Base-by-base conservation (phyloP, 2,113 vertebrate species). In the Leucosticte australis region DNA sequence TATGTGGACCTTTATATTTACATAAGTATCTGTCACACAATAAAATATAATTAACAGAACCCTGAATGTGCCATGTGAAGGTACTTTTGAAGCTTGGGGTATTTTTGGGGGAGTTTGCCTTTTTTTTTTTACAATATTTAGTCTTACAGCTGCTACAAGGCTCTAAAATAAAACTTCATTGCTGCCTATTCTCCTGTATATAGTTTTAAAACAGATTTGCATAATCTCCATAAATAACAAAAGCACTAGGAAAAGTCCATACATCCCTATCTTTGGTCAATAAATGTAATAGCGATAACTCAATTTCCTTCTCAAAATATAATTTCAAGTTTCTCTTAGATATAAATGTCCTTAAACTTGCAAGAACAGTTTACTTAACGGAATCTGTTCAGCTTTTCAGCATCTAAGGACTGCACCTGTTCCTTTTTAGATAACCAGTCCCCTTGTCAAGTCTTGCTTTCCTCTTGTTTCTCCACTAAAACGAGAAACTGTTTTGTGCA, bases 361-460 rank as follows among this genome's bases (percentile, higher is more conserved):
- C 46, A 57, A 42, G 53, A 92, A 62, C 4, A 14, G 74, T 11
- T 95, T 68, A 42, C 78, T 85, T 65, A 42, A 14, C 84, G 39
- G 53, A 65, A 82, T 79, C 24, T 87, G 37, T 82, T 91, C 52
- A 82, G 53, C 23, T 89, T 92, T 79, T 30, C 41, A 69, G 50
- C 2, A 3, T 63, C 67, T 77, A 42, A 73, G 73, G 33, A 69
- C 35, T 53, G 78, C 75, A 91, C 89, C 91, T 95, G 95, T 12
- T 95, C 78, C 70, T 87, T 83, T 83, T 74, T 53, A 95, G 82
- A 90, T 63, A 85, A 84, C 11, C 13, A 64, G 20, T 7, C 37
- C 37, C 24, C 80, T 70, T 68, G 41, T 71, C 46, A 49, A 56
- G 47, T 31, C 35, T 69, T 27, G 21, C 37, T 80, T 21, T 90